phyloP scores from a whole-genome alignment of 2,797 vertebrate species.

The Sebastes itinus region DNA sequence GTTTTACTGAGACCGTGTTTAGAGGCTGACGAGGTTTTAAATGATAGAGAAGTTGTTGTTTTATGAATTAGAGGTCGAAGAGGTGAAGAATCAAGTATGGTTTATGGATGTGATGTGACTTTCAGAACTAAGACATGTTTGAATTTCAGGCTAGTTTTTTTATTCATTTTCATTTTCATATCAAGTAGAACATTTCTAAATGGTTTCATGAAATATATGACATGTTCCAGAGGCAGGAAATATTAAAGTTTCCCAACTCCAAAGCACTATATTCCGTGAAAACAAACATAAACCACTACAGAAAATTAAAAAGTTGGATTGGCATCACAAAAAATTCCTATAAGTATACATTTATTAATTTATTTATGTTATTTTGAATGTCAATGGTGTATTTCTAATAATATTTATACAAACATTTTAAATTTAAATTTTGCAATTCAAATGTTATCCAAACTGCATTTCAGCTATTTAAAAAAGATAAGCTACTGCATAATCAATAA shows the following conservation, averaged over 20 bases:
- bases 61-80: not conserved
- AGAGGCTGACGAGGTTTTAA: not conserved
- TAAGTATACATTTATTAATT: not conserved
- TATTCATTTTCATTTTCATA: not conserved
- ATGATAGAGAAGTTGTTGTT: not conserved
- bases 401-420: too few relatives aligned
- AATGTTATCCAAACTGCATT: not conserved
- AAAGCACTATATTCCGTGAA: not conserved
- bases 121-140: not conserved
- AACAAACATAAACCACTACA: not conserved
- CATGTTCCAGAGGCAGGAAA: rapidly evolving
- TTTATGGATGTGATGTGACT: not conserved
- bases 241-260: not conserved
- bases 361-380: not conserved
- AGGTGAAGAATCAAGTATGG: not conserved
- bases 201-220: not conserved
- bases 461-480: not conserved
- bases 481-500: not conserved
- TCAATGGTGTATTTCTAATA: too few relatives aligned
- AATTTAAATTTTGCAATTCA: not conserved
- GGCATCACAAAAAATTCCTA: too few relatives aligned
- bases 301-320: too few relatives aligned
- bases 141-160: not conserved
- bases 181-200: too few relatives aligned
- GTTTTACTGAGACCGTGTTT: not conserved